Evolutionary conservation across 1,140 invertebrate species (phyloP).

Genomic region (Bombus polaris): DNA sequence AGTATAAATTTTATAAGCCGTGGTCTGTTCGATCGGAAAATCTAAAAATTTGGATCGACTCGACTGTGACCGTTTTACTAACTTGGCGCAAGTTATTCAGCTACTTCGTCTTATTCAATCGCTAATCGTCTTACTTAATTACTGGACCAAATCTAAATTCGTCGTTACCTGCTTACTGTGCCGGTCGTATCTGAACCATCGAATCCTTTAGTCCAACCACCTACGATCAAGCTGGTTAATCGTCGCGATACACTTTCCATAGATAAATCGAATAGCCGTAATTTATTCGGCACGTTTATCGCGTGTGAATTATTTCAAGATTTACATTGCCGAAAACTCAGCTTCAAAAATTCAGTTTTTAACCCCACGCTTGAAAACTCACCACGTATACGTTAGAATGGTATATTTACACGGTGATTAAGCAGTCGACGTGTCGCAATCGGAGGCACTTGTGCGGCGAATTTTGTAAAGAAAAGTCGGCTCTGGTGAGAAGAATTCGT

Average conservation of each 20-base stretch:
- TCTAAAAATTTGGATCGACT: too few species aligned
- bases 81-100: too few species aligned
- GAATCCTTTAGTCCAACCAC: too few species aligned
- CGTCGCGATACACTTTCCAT: background rate
- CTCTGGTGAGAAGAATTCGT: background rate
- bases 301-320: too few species aligned
- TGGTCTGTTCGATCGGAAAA: too few species aligned
- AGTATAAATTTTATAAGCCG: too few species aligned
- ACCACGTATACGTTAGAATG: background rate
- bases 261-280: background rate
- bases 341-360: background rate
- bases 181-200: too few species aligned
- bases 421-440: background rate
- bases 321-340: background rate
- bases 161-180: too few species aligned
- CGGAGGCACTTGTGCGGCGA: background rate
- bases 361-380: background rate
- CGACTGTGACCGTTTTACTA: too few species aligned
- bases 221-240: background rate
- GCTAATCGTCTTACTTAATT: too few species aligned
- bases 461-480: conserved; percentile 16
- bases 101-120: too few species aligned
- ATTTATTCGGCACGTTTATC: background rate
- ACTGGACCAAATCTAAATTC: too few species aligned
- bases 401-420: background rate